Evolutionary conservation across 2,888 invertebrate genomes (phyloP).

Genomic region (Hofmannophila pseudospretella): DNA sequence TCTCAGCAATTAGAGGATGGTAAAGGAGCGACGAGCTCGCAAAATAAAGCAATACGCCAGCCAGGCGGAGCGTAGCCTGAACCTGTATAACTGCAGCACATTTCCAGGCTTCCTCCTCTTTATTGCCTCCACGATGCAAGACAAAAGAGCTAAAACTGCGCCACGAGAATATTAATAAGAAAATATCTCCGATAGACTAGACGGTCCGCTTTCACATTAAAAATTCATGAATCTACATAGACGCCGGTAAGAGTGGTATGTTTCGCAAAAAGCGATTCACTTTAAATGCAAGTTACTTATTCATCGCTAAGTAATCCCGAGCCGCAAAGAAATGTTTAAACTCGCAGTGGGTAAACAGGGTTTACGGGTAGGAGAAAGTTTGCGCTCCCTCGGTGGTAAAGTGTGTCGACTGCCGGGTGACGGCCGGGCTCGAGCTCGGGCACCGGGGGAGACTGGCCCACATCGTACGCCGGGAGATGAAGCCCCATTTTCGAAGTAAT

Average conservation of each 20-base stretch:
- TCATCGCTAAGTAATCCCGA: conserved; percentile 43
- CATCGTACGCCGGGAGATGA: conserved; percentile 10
- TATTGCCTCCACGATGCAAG: conserved; percentile 58
- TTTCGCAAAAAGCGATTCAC: conserved; percentile 22
- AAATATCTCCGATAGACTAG: conserved; percentile 47
- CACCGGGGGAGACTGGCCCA: conserved; percentile 18
- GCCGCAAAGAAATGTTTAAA: conserved; percentile 43
- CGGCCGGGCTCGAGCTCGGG: conserved; percentile 14
- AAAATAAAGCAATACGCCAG: conserved; percentile 56
- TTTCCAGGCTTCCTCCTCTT: conserved; percentile 61
- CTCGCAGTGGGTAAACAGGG: conserved; percentile 37
- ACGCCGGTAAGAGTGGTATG: no score
- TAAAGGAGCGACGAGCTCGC: conserved; percentile 57
- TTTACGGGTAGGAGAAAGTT: conserved; percentile 44
- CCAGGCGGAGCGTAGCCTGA: conserved; percentile 26
- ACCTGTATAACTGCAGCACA: conserved; percentile 67
- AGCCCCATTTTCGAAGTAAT: no score
- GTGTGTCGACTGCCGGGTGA: conserved; percentile 20
- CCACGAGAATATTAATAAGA: conserved; percentile 63
- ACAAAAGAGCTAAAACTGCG: conserved; percentile 64
- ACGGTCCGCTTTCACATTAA: conserved; percentile 31
- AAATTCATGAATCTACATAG: conserved; percentile 35
- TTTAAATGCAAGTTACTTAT: conserved; percentile 49
- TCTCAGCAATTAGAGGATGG: conserved; percentile 60
- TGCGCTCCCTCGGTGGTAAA: conserved; percentile 29